These are phyloP conservation scores for Catharus fuscescens DNA, from an alignment of 2,113 vertebrate genomes.

Conservation along the genomic window DNA sequence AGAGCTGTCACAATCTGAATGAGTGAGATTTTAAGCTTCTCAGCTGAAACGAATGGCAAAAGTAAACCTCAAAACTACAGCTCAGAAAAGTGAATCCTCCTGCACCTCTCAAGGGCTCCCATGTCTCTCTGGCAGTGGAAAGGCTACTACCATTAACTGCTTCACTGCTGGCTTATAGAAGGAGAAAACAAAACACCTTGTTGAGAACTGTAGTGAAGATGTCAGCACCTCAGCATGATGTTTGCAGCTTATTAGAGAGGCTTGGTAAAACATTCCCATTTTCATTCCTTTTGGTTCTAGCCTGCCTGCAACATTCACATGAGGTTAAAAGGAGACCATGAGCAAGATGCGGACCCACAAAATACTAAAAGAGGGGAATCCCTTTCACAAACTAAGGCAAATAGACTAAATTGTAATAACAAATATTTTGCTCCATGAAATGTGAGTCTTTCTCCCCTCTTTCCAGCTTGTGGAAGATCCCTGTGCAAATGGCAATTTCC, in stretches of 20 bases:
- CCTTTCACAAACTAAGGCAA: background rate
- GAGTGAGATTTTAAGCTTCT: conserved; percentile 28
- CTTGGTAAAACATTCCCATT: background rate
- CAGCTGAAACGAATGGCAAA: background rate
- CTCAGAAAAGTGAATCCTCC: background rate
- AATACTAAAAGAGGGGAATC: background rate
- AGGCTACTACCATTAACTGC: background rate
- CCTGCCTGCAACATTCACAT: background rate
- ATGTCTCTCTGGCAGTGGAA: background rate
- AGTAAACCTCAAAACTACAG: background rate
- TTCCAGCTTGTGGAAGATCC: background rate
- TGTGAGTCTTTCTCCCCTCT: background rate
- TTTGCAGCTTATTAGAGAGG: background rate
- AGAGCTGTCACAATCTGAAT: conserved; percentile 10
- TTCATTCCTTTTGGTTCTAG: background rate
- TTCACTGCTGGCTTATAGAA: background rate
- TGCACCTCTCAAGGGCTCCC: background rate
- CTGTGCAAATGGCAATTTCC: background rate
- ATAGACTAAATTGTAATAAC: background rate
- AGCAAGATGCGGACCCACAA: background rate
- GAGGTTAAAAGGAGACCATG: background rate
- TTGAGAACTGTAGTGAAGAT: background rate
- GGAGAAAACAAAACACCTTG: background rate
- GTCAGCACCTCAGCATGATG: accelerated
- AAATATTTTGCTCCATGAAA: background rate